Base-by-base conservation (phyloP, 1,140 invertebrate species). In the Drosophila hydei region DNA sequence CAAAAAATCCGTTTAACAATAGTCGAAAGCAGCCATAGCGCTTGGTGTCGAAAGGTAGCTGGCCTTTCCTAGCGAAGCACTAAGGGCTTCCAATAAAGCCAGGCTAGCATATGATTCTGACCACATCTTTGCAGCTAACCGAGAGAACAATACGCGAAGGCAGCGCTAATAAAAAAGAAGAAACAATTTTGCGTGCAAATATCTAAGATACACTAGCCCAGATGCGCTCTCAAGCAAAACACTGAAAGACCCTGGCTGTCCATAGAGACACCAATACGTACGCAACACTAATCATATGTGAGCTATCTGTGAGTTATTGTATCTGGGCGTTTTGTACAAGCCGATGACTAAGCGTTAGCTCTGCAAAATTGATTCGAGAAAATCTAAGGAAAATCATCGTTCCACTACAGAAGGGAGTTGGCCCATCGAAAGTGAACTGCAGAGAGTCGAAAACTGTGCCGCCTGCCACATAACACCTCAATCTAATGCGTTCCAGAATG, bases 121-220 rank as follows among this genome's bases (percentile, higher is more conserved):
- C 30, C 67, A 74, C 59, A 74, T 58, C 71, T 59, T 60, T 58
- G 38, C n/a, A 51, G 61, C 48, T 21, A 40, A n/a, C 30, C 27
- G 23, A 25, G 60, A 72, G 58, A 72, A 79, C 73, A 77, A 72
- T 75, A 54, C 59, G 50, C 61, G 72, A 72, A 47, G 43, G 47
- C 48, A 77, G 75, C 68, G 61, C 18, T 64, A 72, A 72, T 75
- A 77, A 75, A 77, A 33, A 33, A 33, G 30, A 33, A 2, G 30
- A 33, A 75, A 80, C 83, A 83, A 88, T 90, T 90, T 90, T 89
- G 89, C 89, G 89, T 90, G 89, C 89, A 90, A 90, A 90, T 90
- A 90, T 90, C 89, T 90, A 87, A 90, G 89, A 90, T 90, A 90
- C 81, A 90, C 89, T 90, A 90, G 89, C 89, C 89, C 74, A 90